These are phyloP conservation scores for Aselliscus stoliczkanus DNA, from an alignment of 2,797 vertebrate species.

Conservation along the genomic window DNA sequence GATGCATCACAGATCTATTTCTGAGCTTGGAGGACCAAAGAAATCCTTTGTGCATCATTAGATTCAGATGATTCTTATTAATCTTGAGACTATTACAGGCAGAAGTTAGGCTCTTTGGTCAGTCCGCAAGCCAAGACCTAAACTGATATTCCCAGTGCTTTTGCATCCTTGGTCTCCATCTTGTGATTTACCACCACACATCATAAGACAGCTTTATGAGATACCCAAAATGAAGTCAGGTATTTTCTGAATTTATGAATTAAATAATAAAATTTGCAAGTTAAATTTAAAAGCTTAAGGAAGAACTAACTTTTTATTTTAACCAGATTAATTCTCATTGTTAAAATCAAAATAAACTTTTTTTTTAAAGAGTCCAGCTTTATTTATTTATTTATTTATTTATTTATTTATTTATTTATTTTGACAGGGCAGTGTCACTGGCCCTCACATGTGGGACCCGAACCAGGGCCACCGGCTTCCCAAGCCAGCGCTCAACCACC, in stretches of 20 bases:
- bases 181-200: background rate
- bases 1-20: background rate
- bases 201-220: background rate
- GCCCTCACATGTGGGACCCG: too few relatives aligned
- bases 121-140: background rate
- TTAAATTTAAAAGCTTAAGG: background rate
- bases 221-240: background rate
- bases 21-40: background rate
- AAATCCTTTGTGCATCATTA: background rate
- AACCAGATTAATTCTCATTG: background rate
- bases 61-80: background rate
- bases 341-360: slow-evolving; percentile 19
- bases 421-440: too few relatives aligned
- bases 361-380: too few relatives aligned
- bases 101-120: background rate
- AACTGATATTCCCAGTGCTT: background rate
- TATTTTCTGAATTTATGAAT: background rate
- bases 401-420: too few relatives aligned
- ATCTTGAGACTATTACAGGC: background rate
- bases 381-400: too few relatives aligned
- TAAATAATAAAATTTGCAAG: background rate
- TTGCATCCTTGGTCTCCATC: background rate
- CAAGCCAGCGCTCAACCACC: too few relatives aligned
- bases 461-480: too few relatives aligned
- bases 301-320: background rate